Evolutionary conservation across 1,140 invertebrate species (phyloP).

Genomic region (Bradynema listronoti): DNA sequence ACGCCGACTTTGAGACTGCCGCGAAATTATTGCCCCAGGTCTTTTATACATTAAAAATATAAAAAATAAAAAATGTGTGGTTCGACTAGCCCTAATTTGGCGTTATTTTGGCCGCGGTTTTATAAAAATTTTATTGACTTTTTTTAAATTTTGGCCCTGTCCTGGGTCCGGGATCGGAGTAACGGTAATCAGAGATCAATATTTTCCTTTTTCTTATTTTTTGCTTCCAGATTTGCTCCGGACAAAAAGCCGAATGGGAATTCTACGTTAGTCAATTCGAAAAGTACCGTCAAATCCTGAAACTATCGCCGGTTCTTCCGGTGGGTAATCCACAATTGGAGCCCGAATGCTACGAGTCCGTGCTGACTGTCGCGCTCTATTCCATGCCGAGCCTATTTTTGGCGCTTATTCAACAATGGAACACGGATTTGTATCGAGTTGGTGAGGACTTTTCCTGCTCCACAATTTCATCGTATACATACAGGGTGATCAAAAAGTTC

Average conservation of each 20-base stretch:
- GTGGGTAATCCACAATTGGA: conserved; percentile 66
- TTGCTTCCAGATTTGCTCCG: conserved; percentile 38
- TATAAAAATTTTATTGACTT: conserved; percentile 2
- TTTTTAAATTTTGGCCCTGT: too few relatives aligned
- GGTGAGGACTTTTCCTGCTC: conserved; percentile 23
- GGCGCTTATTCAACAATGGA: conserved; percentile 80
- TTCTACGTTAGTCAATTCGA: conserved; percentile 85
- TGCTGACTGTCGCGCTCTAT: conserved; percentile 84
- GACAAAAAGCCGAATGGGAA: conserved; percentile 78
- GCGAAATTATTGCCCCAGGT: conserved; percentile 40
- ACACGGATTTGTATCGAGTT: conserved; percentile 73
- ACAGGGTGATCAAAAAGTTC: too few relatives aligned
- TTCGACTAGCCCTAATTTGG: neutral
- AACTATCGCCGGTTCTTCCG: conserved; percentile 76
- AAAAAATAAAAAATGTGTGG: too few relatives aligned
- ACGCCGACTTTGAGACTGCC: conserved; percentile 26
- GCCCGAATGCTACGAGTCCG: conserved; percentile 85
- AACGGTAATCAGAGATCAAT: conserved; percentile 3
- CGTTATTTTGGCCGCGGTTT: neutral
- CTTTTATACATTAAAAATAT: neutral
- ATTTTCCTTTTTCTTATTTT: neutral
- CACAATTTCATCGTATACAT: too few relatives aligned
- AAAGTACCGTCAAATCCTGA: conserved; percentile 72
- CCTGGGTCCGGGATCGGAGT: too few relatives aligned
- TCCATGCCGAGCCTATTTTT: conserved; percentile 70